phyloP scores from a whole-genome alignment of 1,140 invertebrate species.

The Drosophila miranda region DNA sequence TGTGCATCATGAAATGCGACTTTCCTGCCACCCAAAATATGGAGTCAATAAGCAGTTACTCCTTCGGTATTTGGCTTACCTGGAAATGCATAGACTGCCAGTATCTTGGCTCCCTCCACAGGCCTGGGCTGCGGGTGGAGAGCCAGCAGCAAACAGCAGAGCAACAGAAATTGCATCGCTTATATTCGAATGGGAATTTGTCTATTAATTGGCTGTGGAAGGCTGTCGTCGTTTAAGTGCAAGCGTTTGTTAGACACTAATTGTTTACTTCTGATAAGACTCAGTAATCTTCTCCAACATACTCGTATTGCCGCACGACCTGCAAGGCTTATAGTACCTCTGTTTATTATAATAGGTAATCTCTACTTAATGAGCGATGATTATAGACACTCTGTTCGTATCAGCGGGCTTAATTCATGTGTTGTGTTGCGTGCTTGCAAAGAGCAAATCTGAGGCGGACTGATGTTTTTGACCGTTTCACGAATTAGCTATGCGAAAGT shows the following conservation, averaged over 20 bases:
- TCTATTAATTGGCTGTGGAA: background rate
- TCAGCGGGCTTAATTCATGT: constrained; percentile 1
- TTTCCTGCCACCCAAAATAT: constrained; percentile 36
- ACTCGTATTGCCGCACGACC: too few relatives aligned
- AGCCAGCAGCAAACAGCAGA: constrained; percentile 24
- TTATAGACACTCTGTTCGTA: background rate
- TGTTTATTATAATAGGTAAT: background rate
- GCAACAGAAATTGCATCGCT: constrained; percentile 14
- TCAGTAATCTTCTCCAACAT: constrained; percentile 5
- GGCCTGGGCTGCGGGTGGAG: background rate
- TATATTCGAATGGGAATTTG: background rate
- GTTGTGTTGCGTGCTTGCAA: constrained; percentile 21
- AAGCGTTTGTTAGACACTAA: constrained; percentile 10
- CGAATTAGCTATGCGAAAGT: too few relatives aligned
- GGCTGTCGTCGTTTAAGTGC: background rate
- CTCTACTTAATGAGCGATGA: background rate
- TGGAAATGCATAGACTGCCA: constrained; percentile 72
- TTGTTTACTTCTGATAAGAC: background rate
- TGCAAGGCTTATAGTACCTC: too few relatives aligned
- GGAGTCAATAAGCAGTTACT: too few relatives aligned
- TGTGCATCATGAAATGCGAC: constrained; percentile 75
- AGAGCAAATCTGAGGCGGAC: background rate
- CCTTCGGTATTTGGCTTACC: constrained; percentile 23
- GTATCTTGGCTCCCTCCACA: constrained; percentile 42
- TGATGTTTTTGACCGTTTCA: background rate